Base-by-base conservation (phyloP, 2,797 vertebrate genomes). In the Cryptoprocta ferox region DNA sequence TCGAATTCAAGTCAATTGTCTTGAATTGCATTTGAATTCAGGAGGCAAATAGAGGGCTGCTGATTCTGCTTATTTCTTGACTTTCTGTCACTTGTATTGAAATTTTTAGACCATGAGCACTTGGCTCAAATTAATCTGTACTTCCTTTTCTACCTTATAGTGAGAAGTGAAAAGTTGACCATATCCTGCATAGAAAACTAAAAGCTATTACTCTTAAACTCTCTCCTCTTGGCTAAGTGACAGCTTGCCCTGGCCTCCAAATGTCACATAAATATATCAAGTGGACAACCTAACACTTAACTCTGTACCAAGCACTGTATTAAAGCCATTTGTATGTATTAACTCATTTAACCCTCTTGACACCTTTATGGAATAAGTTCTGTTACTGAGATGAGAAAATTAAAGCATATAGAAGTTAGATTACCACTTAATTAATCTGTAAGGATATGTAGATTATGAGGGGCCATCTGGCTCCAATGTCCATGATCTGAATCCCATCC, bases 1-100 rank as follows among this genome's bases (percentile, higher is more conserved):
- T 65, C 28, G 92, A 82, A 75, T 79, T 94, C 65, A 90, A 78
- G 81, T 88, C 76, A 83, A 32, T n/a, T 84, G 53, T 68, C 65
- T 84, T 84, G n/a, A 90, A 48, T 82, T 70, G 50, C 91, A 81
- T 68, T 95, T 80, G 79, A 95, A 95, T 84, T 93, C 88, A 82
- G 84, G 50, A 56, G 42, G 28, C 45, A 85, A 85, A 85, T 18
- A 73, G 32, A 70, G 24, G n/a, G 48, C 39, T 93, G 42, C 70
- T 79, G 21, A 19, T 75, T 65, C 56, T 84, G 45, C 16, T 79
- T 88, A 89, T 92, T 82, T 90, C 91, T 90, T 50, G 26, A 21
- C 50, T 84, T 95, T 61, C 56, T 87, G 45, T 59, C 56, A 87
- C 18, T 42, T 89, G 12, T 16, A 79, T 56, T 42, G 70, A 82